Conservation (phyloP, 2,888 invertebrate species). For the Euzetes globulus region DNA sequence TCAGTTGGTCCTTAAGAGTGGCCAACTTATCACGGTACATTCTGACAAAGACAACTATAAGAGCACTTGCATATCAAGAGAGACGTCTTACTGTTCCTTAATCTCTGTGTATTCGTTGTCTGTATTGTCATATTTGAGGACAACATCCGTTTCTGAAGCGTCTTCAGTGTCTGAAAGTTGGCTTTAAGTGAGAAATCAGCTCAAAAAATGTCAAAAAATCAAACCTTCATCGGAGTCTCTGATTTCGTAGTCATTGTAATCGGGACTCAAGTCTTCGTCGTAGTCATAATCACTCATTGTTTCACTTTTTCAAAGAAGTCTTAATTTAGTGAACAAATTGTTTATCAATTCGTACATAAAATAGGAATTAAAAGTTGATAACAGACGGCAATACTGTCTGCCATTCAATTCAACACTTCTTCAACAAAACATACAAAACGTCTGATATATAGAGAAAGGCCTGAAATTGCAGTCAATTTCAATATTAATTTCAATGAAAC, state of each 20-base stretch:
- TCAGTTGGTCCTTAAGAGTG: slow-evolving; percentile 76
- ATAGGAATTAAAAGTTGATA: no score
- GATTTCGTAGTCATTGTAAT: slow-evolving; percentile 33
- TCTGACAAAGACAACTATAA: no score
- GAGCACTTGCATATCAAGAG: slow-evolving; percentile 7
- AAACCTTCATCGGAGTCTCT: slow-evolving; percentile 41
- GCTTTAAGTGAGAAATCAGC: neutral
- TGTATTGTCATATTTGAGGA: slow-evolving; percentile 53
- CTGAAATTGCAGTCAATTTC: no score
- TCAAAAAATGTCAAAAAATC: neutral
- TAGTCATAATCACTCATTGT: slow-evolving; percentile 40
- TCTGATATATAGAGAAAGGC: neutral
- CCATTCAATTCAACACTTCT: neutral
- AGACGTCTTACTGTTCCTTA: slow-evolving; percentile 67
- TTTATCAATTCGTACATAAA: neutral
- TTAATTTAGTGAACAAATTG: no score
- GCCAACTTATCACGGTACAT: slow-evolving; percentile 74
- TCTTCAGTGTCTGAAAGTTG: slow-evolving; percentile 73
- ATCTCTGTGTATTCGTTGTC: slow-evolving; percentile 70
- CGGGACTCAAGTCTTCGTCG: slow-evolving; percentile 38
- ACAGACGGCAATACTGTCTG: no score
- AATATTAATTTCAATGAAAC: neutral
- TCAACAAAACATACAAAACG: neutral
- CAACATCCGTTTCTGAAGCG: slow-evolving; percentile 89
- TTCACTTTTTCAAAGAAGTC: neutral